Evolutionary conservation across 1,140 invertebrate species (phyloP).

Genomic region (Trissolcus basalis): DNA sequence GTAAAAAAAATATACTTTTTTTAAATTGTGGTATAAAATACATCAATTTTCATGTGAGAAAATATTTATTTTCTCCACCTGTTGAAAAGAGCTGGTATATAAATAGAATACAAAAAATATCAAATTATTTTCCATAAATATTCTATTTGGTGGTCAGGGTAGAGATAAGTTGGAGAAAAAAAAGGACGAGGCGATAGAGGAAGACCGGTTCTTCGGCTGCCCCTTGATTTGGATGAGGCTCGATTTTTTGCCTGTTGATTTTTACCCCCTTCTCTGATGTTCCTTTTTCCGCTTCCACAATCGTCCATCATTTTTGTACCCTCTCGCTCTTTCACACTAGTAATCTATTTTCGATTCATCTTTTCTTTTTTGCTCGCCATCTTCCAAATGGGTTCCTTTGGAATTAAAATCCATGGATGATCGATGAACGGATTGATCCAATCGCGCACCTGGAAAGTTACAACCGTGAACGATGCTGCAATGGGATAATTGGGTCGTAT

Average conservation of each 20-base stretch:
- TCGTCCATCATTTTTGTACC: background rate
- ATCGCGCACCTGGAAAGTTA: background rate
- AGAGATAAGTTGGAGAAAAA: constrained; percentile 27
- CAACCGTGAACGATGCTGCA: background rate
- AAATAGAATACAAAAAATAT: too few species aligned
- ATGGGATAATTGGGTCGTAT: constrained; percentile 15
- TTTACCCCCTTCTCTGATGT: constrained; percentile 23
- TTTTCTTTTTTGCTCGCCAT: constrained; percentile 11
- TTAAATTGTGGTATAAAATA: too few species aligned
- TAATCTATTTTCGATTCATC: constrained; percentile 34
- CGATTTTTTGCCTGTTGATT: constrained; percentile 51
- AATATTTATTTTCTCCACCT: too few species aligned
- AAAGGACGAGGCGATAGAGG: constrained; percentile 50
- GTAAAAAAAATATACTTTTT: too few species aligned
- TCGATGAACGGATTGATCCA: constrained; percentile 7
- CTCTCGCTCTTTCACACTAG: constrained; percentile 27
- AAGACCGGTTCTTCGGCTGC: constrained; percentile 73
- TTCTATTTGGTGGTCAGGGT: constrained; percentile 5
- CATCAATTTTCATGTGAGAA: too few species aligned
- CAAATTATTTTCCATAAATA: constrained; percentile 12
- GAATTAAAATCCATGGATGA: constrained; percentile 26
- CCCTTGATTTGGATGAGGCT: constrained; percentile 71
- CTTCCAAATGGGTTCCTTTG: constrained; percentile 28
- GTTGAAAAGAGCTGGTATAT: too few species aligned
- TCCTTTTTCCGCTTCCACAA: constrained; percentile 27